Conservation (phyloP, 2,113 vertebrate species). For the Nansenia antarctica region DNA sequence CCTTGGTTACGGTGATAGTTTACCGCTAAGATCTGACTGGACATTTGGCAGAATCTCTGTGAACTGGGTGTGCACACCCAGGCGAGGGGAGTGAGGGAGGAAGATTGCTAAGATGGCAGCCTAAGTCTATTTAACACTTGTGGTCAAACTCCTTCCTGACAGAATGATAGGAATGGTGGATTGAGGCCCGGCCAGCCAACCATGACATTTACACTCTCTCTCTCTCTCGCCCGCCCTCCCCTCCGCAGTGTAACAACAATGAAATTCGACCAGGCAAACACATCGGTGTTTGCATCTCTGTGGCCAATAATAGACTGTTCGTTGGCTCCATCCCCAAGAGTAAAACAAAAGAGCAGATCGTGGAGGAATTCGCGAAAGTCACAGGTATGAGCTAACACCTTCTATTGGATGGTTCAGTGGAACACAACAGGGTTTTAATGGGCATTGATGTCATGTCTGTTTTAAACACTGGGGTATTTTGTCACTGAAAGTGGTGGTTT, state of each 20-base stretch:
- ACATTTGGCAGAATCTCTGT: slow-evolving; percentile 97
- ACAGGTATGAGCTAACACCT: slow-evolving; percentile 81
- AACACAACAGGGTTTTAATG: background rate
- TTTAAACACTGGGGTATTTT: background rate
- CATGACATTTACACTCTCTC: background rate
- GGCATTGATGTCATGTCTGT: background rate
- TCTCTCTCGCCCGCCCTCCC: slow-evolving; percentile 7
- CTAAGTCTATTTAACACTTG: too few relatives aligned
- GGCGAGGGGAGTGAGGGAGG: too few relatives aligned
- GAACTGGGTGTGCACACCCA: slow-evolving; percentile 89
- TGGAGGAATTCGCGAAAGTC: slow-evolving; percentile 99
- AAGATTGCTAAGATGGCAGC: too few relatives aligned
- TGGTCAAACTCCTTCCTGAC: background rate
- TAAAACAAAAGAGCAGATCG: slow-evolving; percentile 99
- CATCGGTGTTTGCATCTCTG: slow-evolving; percentile 98
- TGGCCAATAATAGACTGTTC: slow-evolving; percentile 99
- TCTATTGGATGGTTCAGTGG: background rate
- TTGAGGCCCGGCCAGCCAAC: background rate
- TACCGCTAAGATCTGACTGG: slow-evolving; percentile 72
- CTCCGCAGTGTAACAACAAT: slow-evolving; percentile 95
- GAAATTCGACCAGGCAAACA: slow-evolving; percentile 99
- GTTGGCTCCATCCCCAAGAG: slow-evolving; percentile 99
- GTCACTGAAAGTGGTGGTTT: too few relatives aligned
- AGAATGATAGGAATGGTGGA: background rate
- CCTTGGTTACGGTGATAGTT: slow-evolving; percentile 55